A percentile compares a stretch with the other conserved stretches of the same genome.
phyloP scores from a whole-genome alignment of 2,888 invertebrate genomes.

The Dasypolia templi region DNA sequence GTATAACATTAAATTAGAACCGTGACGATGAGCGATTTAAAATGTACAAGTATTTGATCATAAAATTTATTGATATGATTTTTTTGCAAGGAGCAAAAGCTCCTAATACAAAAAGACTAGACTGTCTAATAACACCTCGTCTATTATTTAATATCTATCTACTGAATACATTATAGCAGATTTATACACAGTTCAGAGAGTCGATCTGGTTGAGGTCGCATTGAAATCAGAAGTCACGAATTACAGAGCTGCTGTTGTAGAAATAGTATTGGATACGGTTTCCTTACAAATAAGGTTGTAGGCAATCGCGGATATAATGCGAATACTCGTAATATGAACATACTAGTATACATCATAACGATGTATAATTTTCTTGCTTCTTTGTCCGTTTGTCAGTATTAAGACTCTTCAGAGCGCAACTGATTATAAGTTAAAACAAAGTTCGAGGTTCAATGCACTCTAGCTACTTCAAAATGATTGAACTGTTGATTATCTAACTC shows the following conservation, averaged over 20 bases:
- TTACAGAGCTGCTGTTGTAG: slow-evolving; percentile 35
- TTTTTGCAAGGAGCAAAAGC: no score
- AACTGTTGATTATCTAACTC: slow-evolving; percentile 56
- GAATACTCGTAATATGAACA: slow-evolving; percentile 9
- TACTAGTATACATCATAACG: slow-evolving; percentile 11
- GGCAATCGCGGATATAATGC: slow-evolving; percentile 24
- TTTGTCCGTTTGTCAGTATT: not conserved
- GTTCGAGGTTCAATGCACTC: slow-evolving; percentile 57
- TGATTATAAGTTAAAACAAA: slow-evolving; percentile 37
- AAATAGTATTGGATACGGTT: slow-evolving; percentile 44
- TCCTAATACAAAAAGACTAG: slow-evolving; percentile 4
- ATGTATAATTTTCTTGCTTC: slow-evolving; percentile 14
- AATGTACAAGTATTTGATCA: slow-evolving; percentile 20
- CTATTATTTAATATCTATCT: slow-evolving; percentile 28
- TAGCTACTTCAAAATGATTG: slow-evolving; percentile 36
- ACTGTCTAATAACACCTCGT: slow-evolving; percentile 16
- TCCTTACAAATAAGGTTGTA: slow-evolving; percentile 36
- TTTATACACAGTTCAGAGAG: slow-evolving; percentile 51
- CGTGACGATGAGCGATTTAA: slow-evolving; percentile 3
- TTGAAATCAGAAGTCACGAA: slow-evolving; percentile 58
- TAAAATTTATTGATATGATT: slow-evolving; percentile 17
- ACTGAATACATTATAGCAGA: slow-evolving; percentile 39
- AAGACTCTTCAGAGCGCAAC: slow-evolving; percentile 29
- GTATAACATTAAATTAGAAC: slow-evolving; percentile 23
- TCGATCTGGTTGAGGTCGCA: slow-evolving; percentile 58